phyloP scores from a whole-genome alignment of 1,140 invertebrate species.

The Drosophila kepulauana region DNA sequence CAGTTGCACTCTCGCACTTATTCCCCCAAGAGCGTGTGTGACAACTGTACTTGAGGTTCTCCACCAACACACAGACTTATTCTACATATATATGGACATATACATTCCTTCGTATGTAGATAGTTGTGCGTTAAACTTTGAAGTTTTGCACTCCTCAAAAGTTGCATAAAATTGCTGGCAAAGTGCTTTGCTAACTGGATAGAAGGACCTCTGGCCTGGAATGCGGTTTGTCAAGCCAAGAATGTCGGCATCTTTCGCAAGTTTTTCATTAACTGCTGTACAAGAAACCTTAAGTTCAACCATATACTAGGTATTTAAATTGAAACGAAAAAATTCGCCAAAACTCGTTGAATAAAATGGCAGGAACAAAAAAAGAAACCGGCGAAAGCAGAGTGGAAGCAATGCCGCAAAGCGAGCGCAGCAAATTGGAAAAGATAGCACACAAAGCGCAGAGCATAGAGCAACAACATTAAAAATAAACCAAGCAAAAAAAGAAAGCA shows the following conservation, averaged over 20 bases:
- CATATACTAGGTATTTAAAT: slow-evolving; percentile 24
- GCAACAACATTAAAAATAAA: slow-evolving; percentile 21
- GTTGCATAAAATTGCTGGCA: slow-evolving; percentile 29
- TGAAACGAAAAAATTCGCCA: slow-evolving; percentile 16
- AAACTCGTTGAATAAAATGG: slow-evolving; percentile 20
- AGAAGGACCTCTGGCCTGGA: slow-evolving; percentile 7
- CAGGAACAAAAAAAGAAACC: neutral
- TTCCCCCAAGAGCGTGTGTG: slow-evolving; percentile 38
- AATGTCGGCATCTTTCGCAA: slow-evolving; percentile 9
- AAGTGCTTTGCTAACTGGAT: slow-evolving; percentile 40
- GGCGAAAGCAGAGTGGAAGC: neutral
- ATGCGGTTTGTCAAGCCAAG: slow-evolving; percentile 27
- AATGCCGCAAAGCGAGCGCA: slow-evolving; percentile 35
- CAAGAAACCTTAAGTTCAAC: slow-evolving; percentile 29
- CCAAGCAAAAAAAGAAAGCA: slow-evolving; percentile 19
- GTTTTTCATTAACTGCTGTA: slow-evolving; percentile 45
- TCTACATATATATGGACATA: slow-evolving; percentile 1
- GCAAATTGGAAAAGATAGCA: slow-evolving; percentile 59
- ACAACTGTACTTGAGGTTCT: slow-evolving; percentile 32
- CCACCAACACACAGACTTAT: too few species aligned
- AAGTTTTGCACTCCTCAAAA: slow-evolving; percentile 28
- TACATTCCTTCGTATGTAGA: neutral
- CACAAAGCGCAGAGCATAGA: slow-evolving; percentile 21
- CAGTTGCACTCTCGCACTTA: slow-evolving; percentile 2
- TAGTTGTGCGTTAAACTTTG: slow-evolving; percentile 25